Evolutionary conservation across 2,888 invertebrate species (phyloP).

Genomic region (Alentia gelatinosa): DNA sequence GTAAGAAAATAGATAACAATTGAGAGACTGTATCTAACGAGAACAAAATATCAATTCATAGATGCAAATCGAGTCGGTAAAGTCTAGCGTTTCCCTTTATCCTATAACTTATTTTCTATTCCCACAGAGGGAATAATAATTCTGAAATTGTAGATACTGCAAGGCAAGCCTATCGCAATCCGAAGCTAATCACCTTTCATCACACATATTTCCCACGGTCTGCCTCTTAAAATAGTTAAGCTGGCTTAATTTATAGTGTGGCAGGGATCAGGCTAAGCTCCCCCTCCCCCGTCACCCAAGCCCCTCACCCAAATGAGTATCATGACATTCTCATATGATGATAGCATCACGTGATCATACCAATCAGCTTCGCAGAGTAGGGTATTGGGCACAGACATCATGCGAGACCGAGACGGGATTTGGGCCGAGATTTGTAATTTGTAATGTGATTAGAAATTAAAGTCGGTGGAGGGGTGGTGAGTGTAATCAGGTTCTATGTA

Average conservation of each 20-base stretch:
- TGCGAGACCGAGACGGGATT: background rate
- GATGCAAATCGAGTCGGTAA: no score
- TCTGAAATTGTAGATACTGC: no score
- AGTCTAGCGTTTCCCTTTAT: no score
- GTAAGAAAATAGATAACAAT: no score
- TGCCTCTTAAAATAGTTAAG: background rate
- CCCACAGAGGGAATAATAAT: no score
- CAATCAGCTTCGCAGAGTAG: background rate
- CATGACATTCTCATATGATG: background rate
- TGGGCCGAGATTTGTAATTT: background rate
- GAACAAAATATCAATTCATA: no score
- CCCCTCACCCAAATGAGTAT: background rate
- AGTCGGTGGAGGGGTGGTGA: background rate
- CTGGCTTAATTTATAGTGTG: background rate
- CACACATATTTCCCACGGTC: background rate
- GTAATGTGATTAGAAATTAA: slow-evolving; percentile 1
- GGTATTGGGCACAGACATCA: background rate
- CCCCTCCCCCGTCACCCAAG: background rate
- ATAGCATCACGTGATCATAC: slow-evolving; percentile 3
- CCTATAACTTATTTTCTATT: no score
- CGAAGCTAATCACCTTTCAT: no score
- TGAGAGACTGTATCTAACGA: no score
- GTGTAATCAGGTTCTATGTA: background rate
- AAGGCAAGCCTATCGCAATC: no score
- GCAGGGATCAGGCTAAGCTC: background rate